Base-by-base conservation (phyloP, 2,113 vertebrate genomes). In the Jacana jacana region DNA sequence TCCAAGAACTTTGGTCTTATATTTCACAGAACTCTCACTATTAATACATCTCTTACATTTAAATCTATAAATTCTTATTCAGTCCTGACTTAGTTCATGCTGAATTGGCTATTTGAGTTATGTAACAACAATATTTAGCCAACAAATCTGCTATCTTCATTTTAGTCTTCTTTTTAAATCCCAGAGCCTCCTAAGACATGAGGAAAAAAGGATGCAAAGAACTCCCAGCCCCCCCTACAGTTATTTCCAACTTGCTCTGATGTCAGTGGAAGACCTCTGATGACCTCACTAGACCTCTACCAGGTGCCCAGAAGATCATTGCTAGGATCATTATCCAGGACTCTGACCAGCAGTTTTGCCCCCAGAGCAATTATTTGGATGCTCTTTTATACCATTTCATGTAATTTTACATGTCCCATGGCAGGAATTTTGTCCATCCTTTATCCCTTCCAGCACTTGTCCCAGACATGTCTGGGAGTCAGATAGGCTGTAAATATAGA, bases 1-100 rank as follows among this genome's bases (percentile, higher is more conserved):
- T 61, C 28, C 46, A n/a, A 48, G 69, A 46, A 46, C 17, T 8
- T 46, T 46, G 16, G 24, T 54, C 30, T 83, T 68, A 18, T 30
- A 44, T 55, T 63, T 85, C 15, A 46, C 13, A 37, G n/a, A 23
- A 60, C 19, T 76, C 58, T n/a, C 40, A 37, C 17, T 8, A 19
- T 64, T 16, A 31, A 66, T 63, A 42, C 4, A 0, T 2, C 5
- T 7, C 17, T 31, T 1, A 1, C 8, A 22, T 66, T 70, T 49
- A 31, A 35, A 55, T 20, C 6, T 55, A 1, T 55, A 71, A 68
- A 15, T 7, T 66, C 28, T 55, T 64, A 35, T n/a, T 71, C 5
- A 40, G 19, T 70, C 16, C 28, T 46, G 13, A 23, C 33, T 65
- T 18, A 55, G 25, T 64, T 77, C 51, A n/a, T 40, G 70, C 16